These are phyloP conservation scores for Nyctalus aviator DNA, from an alignment of 2,797 vertebrate species.

Conservation along the genomic window DNA sequence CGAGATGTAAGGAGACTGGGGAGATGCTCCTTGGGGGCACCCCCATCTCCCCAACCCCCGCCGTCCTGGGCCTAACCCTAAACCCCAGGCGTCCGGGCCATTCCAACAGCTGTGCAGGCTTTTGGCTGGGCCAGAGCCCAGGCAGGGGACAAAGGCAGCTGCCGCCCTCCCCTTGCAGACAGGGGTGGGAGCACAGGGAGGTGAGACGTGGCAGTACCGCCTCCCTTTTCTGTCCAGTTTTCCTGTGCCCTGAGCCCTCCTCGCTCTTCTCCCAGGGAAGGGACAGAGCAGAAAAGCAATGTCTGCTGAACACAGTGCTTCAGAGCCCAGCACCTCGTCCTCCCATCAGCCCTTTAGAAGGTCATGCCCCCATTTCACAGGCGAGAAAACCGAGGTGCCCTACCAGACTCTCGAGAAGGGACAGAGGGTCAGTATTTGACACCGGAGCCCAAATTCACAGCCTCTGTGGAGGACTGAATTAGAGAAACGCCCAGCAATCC, in stretches of 20 bases:
- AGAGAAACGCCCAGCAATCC: neutral
- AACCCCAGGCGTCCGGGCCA: slow-evolving; percentile 63
- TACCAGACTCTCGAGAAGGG: neutral
- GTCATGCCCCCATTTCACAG: neutral
- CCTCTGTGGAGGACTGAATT: neutral
- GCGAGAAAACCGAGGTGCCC: neutral
- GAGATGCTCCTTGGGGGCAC: too few species aligned
- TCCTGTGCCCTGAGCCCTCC: neutral
- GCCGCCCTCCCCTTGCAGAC: slow-evolving; percentile 29
- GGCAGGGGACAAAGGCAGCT: slow-evolving; percentile 63
- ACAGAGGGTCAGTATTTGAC: neutral
- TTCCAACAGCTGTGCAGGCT: slow-evolving; percentile 71
- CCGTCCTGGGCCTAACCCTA: slow-evolving; percentile 70
- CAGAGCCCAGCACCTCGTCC: neutral
- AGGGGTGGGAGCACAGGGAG: too few species aligned
- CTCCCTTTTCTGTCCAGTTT: neutral
- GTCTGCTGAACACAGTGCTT: neutral
- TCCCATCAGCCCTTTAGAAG: neutral
- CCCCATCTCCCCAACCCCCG: neutral
- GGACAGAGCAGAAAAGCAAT: neutral
- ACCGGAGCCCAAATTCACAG: neutral
- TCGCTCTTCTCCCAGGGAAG: neutral
- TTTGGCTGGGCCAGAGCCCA: slow-evolving; percentile 59
- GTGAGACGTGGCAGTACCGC: neutral
- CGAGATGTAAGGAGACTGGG: neutral